Evolutionary conservation across 2,797 vertebrate genomes (phyloP), one percentile per base, ranked within the genome.

Genomic region (Falco cherrug): DNA sequence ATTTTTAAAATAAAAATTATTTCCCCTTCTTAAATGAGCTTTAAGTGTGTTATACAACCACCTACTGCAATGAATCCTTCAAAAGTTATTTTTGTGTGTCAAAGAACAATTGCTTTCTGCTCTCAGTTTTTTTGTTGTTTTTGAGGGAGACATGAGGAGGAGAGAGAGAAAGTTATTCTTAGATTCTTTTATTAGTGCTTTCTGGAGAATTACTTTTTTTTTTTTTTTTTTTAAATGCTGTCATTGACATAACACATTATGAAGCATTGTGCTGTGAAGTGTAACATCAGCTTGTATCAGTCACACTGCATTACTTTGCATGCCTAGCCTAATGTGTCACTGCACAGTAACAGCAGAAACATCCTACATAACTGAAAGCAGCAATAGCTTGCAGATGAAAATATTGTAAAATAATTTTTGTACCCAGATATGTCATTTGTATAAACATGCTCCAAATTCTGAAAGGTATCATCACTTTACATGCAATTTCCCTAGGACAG

Each of bases 221-320:
- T 6, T 65, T 59, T 50, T 12, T 84, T 83, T 64, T 84, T 92
- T 86, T 21, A 21, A 93, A 71, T 71, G 78, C 80, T 89, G 24
- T 59, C 84, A 90, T 95, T 96, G 96, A 95, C 96, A 90, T 94
- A 94, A 94, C 90, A 67, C 80, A 89, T 94, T 87, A 95, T 85
- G 95, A 97, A 96, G 77, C 81, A 45, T 63, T 97, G 94, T 87
- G 94, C 94, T 94, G 64, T 93, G 95, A 97, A 96, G 94, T 91
- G 95, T 95, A 97, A 95, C 95, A 95, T 97, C 97, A 96, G 96
- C 95, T 97, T 97, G 95, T 95, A 93, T 96, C 94, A 97, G 94
- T 97, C 97, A 97, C 95, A 92, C 64, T 83, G 87, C 90, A 95
- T 97, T 95, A 97, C 80, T 93, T 82, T 91, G 79, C 64, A 68